Percentiles rank a stretch among this genome's conserved stretches.
Conservation (phyloP, 2,797 vertebrate species). For the Numenius phaeopus region DNA sequence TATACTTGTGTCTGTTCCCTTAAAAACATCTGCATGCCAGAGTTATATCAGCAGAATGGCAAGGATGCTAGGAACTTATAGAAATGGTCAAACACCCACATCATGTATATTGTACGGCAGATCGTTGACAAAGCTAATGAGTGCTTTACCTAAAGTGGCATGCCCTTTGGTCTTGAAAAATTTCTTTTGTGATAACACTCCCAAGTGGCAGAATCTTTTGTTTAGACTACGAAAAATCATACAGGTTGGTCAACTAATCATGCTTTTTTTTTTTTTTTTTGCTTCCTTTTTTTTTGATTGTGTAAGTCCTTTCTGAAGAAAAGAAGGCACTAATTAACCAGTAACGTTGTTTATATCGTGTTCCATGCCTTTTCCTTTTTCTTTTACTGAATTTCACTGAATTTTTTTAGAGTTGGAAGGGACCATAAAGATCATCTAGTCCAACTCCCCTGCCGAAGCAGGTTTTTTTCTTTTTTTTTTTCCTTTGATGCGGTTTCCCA, state of each 20-base stretch:
- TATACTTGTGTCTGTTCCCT: not conserved
- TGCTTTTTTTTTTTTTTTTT: not conserved
- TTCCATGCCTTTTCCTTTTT: not conserved
- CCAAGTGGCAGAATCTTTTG: not conserved
- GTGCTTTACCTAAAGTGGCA: not conserved
- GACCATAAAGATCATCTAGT: too few species aligned
- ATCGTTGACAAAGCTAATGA: not conserved
- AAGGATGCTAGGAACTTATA: not conserved
- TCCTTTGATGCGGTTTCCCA: not conserved
- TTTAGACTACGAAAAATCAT: not conserved
- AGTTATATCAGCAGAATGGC: not conserved
- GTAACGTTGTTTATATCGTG: not conserved
- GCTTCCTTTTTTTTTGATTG: not conserved
- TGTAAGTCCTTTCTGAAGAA: not conserved
- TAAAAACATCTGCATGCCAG: not conserved
- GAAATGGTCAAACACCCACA: not conserved
- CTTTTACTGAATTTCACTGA: too few species aligned
- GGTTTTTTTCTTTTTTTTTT: not conserved
- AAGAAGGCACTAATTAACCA: not conserved
- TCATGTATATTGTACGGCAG: not conserved
- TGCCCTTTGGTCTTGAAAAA: not conserved
- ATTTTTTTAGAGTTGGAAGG: too few species aligned
- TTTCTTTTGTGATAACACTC: not conserved
- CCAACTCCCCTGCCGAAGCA: too few species aligned
- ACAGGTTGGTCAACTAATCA: not conserved